Base-by-base conservation (phyloP, 2,797 vertebrate genomes). In the Lagodon rhomboides region DNA sequence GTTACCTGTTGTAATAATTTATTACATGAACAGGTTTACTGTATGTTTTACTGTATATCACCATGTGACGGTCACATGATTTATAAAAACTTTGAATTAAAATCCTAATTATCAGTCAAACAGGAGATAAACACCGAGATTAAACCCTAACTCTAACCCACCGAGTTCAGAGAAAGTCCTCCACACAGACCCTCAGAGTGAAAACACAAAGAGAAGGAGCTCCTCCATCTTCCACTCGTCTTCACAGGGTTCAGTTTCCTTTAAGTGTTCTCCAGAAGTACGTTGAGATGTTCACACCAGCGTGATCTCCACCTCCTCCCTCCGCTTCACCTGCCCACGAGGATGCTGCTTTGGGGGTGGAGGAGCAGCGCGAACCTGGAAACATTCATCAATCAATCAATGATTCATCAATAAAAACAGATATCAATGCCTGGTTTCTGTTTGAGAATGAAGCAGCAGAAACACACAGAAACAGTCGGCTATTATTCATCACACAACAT, bases 231-330 rank as follows among this genome's bases (percentile, higher is more conserved):
- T 70, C 62, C 27, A 10, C 59, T 66, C 25, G 15, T 73, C 65
- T 79, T 73, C 53, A 11, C 23, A 56, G 77, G 58, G 38, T 23
- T 50, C 53, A 72, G 18, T 75, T 72, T 66, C 87, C 76, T 77
- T 77, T 18, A 0, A 55, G 60, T 75, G 85, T 82, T 71, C 63
- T 80, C 63, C 72, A 66, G 77, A 86, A 67, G 64, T 77, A 20
- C 16, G 23, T 81, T 74, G 12, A 59, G 68, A 77, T 73, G 60
- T 34, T 34, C 30, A 34, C 91, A 99, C 98, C 93, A 99, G 95
- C 0, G 98, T 99, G 88, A 99, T 98, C 87, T 99, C 98, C 89
- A 99, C 98, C 20, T 99, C 98, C 86, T 99, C 98, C 0, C 96
- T 93, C 91, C 97, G 97, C 94, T 99, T 98, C 87, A 96, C 73